Evolutionary conservation across 2,888 invertebrate genomes (phyloP).

Genomic region (Hirtodrosophila confusa): DNA sequence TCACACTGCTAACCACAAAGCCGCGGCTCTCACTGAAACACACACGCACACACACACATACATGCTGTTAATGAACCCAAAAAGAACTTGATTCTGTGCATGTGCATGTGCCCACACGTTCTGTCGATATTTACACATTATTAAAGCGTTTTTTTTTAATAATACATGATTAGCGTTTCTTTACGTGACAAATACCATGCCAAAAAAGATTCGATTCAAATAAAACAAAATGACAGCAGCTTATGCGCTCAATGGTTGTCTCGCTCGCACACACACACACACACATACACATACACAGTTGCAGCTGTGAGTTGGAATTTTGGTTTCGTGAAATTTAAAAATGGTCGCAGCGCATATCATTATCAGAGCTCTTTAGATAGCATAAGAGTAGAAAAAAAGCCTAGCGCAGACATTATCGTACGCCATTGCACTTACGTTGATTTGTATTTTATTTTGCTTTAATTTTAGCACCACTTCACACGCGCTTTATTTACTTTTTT

Average conservation of each 20-base stretch:
- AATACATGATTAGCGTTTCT: conserved; percentile 59
- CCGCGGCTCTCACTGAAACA: conserved; percentile 17
- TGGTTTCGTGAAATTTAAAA: conserved; percentile 78
- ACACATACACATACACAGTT: conserved; percentile 42
- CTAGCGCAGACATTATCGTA: conserved; percentile 11
- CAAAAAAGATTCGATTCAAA: conserved; percentile 53
- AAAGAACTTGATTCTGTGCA: conserved; percentile 22
- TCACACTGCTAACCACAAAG: conserved; percentile 36
- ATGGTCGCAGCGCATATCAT: conserved; percentile 76
- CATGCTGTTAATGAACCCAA: conserved; percentile 46
- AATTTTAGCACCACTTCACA: conserved; percentile 74
- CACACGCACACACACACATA: conserved; percentile 10
- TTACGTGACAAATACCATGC: conserved; percentile 68
- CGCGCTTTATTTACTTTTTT: conserved; percentile 74
- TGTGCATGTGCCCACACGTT: conserved; percentile 2
- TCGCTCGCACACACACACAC: conserved; percentile 45
- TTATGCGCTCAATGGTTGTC: conserved; percentile 64
- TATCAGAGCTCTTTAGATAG: conserved; percentile 52
- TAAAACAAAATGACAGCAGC: conserved; percentile 74
- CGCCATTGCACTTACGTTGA: conserved; percentile 63
- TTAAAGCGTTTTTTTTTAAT: conserved; percentile 25
- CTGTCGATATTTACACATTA: conserved; percentile 31
- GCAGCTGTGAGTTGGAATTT: conserved; percentile 76
- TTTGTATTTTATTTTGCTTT: conserved; percentile 32
- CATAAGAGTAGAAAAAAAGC: conserved; percentile 26